Percentiles rank a stretch among this genome's conserved stretches.
Evolutionary conservation across 2,113 vertebrate genomes (phyloP).

Genomic region (Dipodomys spectabilis): DNA sequence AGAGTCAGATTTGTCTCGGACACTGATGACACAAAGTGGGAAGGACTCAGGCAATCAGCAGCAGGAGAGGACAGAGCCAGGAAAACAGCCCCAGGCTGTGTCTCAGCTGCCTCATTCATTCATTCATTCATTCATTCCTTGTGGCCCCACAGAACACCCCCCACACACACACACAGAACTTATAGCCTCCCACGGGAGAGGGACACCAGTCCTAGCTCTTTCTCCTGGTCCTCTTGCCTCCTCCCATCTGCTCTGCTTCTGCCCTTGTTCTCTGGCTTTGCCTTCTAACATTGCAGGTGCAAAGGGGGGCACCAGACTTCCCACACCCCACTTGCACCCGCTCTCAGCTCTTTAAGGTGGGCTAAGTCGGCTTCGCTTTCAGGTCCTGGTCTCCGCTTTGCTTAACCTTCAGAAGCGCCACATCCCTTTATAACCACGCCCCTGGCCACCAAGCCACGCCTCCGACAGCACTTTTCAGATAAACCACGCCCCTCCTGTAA

Average conservation of each 20-base stretch:
- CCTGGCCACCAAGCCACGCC: too few relatives aligned
- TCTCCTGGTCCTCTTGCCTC: background rate
- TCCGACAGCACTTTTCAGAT: too few relatives aligned
- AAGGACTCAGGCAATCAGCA: background rate
- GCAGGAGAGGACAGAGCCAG: background rate
- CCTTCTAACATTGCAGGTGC: fast-evolving
- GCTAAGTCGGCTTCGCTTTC: background rate
- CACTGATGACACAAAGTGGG: background rate
- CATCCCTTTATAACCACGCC: background rate
- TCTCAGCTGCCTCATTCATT: background rate
- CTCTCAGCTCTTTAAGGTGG: background rate
- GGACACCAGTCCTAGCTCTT: too few relatives aligned
- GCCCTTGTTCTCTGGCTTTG: background rate
- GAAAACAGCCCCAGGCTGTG: background rate
- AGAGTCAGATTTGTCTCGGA: background rate
- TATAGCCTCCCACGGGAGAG: background rate
- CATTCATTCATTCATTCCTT: background rate
- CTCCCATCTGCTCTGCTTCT: background rate
- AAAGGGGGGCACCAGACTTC: background rate
- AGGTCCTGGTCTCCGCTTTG: background rate
- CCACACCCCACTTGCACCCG: background rate
- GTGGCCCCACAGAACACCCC: too few relatives aligned
- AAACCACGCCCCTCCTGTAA: too few relatives aligned
- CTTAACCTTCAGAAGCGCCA: background rate
- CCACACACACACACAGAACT: too few relatives aligned